A percentile compares a stretch with the other conserved stretches of the same genome.
phyloP scores from a whole-genome alignment of 2,113 vertebrate species.

The Gobius niger region DNA sequence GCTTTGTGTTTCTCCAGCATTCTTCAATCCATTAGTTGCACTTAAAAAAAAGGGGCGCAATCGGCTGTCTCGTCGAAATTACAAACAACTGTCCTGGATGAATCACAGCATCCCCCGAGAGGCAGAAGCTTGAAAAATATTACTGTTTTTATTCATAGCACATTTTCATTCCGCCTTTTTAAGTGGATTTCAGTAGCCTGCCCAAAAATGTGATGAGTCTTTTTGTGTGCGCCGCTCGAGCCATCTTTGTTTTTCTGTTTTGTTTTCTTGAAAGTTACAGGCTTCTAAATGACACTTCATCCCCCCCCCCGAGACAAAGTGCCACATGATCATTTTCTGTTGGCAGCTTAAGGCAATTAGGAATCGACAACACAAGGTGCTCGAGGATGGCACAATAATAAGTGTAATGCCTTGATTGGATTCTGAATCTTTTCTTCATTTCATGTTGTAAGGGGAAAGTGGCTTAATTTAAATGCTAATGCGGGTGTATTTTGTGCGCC shows the following conservation, averaged over 20 bases:
- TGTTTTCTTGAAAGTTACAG: background rate
- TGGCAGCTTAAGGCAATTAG: constrained; percentile 4
- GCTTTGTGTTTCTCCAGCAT: too few relatives aligned
- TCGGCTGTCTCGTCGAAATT: too few relatives aligned
- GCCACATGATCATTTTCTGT: background rate
- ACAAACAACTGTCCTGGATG: too few relatives aligned
- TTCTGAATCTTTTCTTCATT: constrained; percentile 10
- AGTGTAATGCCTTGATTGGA: constrained; percentile 29
- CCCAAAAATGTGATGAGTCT: background rate
- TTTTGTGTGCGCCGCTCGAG: background rate
- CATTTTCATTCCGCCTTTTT: background rate
- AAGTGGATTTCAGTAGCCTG: background rate
- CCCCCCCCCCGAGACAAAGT: constrained; percentile 3
- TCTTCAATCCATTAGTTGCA: too few relatives aligned
- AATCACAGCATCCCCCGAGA: too few relatives aligned
- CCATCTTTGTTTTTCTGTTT: too few relatives aligned
- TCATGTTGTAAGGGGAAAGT: constrained; percentile 13
- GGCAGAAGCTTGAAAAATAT: background rate
- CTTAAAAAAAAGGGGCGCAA: too few relatives aligned
- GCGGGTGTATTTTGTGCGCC: constrained; percentile 6
- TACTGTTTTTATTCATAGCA: background rate
- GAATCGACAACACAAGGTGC: constrained; percentile 3
- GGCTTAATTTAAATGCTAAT: constrained; percentile 58
- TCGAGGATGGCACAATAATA: constrained; percentile 12
- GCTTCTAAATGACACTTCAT: constrained; percentile 3